These are phyloP conservation scores for Fukomys damarensis DNA, from an alignment of 2,113 vertebrate species.

Conservation along the genomic window DNA sequence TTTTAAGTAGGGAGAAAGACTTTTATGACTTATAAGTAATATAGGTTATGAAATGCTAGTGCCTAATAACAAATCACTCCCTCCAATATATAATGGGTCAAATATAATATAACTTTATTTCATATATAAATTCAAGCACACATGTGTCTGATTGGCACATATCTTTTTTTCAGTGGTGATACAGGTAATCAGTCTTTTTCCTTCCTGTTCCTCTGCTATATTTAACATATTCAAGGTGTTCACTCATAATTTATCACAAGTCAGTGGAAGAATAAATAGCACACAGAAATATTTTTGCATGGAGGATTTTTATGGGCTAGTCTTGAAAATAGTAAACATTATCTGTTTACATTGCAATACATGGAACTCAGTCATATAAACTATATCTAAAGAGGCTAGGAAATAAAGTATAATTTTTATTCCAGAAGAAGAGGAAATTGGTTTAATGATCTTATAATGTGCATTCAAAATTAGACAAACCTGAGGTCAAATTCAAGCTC, in stretches of 20 bases:
- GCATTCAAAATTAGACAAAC: neutral
- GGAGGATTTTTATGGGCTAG: neutral
- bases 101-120: neutral
- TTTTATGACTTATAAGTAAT: neutral
- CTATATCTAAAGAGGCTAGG: neutral
- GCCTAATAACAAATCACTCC: neutral
- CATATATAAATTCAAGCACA: neutral
- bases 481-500: neutral
- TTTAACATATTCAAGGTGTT: neutral
- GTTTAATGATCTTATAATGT: neutral
- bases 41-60: neutral
- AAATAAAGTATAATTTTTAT: neutral
- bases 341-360: neutral
- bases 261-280: neutral
- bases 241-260: neutral
- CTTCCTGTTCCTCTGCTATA: neutral
- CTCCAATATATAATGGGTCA: neutral
- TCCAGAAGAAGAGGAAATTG: neutral
- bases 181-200: neutral
- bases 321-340: neutral
- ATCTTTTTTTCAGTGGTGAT: neutral
- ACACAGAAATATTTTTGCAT: neutral
- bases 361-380: neutral
- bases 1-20: neutral
- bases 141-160: neutral